phyloP scores from a whole-genome alignment of 2,113 vertebrate genomes.

The Centropus unirufus region DNA sequence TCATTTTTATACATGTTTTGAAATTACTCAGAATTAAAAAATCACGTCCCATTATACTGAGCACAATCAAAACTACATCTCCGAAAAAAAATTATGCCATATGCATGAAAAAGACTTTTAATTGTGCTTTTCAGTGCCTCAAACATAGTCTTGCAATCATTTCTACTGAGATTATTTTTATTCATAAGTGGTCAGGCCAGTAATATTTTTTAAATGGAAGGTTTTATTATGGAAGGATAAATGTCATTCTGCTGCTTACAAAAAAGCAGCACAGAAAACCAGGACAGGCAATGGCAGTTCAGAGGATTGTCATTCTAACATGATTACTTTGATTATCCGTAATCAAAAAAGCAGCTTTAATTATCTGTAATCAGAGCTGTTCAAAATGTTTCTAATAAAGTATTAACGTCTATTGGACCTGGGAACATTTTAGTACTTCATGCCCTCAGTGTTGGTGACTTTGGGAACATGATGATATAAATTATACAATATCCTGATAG shows the following conservation, averaged over 20 bases:
- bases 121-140: background rate
- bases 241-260: background rate
- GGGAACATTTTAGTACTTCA: background rate
- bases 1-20: background rate
- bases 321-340: background rate
- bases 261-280: background rate
- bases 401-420: background rate
- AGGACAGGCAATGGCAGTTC: background rate
- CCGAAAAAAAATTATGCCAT: background rate
- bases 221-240: constrained; percentile 4
- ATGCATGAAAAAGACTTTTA: constrained; percentile 33
- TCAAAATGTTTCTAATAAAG: constrained; percentile 25
- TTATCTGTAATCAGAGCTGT: constrained; percentile 43
- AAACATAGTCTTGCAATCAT: background rate
- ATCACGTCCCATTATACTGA: constrained; percentile 36
- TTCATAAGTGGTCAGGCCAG: background rate
- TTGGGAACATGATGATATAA: background rate
- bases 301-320: background rate
- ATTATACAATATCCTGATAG: background rate
- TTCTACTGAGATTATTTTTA: constrained; percentile 11
- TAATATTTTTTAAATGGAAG: background rate
- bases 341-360: background rate
- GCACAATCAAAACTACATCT: constrained; percentile 14
- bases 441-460: background rate
- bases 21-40: constrained; percentile 46